Percentiles rank a stretch among this genome's conserved stretches.
phyloP scores from a whole-genome alignment of 2,888 invertebrate species.

The Pemphredon lugubris region DNA sequence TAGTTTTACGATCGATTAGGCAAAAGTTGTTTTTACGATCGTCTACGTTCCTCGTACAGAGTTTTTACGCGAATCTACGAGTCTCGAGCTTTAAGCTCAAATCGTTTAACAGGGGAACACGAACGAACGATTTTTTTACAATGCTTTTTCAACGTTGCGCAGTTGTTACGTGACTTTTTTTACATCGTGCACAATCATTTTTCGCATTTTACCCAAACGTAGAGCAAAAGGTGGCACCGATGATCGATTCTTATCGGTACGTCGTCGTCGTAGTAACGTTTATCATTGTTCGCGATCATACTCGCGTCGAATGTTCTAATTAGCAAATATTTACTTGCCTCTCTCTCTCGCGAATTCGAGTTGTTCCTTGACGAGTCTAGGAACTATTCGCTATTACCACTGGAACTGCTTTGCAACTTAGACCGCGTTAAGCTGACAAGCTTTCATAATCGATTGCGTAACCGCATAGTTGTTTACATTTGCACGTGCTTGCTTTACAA shows the following conservation, averaged over 20 bases:
- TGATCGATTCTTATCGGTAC: too few relatives aligned
- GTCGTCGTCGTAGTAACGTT: too few relatives aligned
- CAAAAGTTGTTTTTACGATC: neutral
- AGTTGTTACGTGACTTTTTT: too few relatives aligned
- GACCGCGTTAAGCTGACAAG: conserved; percentile 37
- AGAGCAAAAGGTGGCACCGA: too few relatives aligned
- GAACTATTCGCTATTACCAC: conserved; percentile 7
- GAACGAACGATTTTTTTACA: too few relatives aligned
- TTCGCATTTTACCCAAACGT: too few relatives aligned
- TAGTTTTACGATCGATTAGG: conserved; percentile 4
- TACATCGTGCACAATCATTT: too few relatives aligned
- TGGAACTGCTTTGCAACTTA: conserved; percentile 33
- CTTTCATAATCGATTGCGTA: conserved; percentile 26
- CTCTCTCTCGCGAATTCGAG: neutral
- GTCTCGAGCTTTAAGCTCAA: neutral
- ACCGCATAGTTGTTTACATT: conserved; percentile 6
- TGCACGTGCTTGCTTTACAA: neutral
- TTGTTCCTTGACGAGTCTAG: neutral
- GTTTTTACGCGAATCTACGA: neutral
- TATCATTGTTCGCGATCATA: too few relatives aligned
- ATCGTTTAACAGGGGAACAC: neutral
- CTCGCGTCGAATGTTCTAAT: too few relatives aligned
- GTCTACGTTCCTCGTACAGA: neutral
- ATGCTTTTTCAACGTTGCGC: too few relatives aligned
- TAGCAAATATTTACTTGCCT: conserved; percentile 9